phyloP scores from a whole-genome alignment of 1,140 invertebrate species.

The Anastrepha ludens region DNA sequence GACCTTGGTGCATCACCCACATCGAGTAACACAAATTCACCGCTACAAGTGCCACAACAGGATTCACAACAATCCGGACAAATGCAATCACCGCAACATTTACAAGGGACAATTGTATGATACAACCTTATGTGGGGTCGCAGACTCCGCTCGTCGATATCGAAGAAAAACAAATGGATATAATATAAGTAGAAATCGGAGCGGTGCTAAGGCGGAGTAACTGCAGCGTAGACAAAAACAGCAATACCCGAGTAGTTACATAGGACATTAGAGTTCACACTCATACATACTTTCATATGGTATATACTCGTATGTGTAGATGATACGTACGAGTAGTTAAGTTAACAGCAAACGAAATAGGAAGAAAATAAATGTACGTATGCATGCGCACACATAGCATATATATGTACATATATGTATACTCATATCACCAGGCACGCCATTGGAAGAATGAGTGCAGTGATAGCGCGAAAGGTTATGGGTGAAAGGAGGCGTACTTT shows the following conservation, averaged over 20 bases:
- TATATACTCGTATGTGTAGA: neutral
- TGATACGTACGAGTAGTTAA: neutral
- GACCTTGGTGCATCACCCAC: conserved; percentile 64
- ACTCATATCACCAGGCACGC: too few species aligned
- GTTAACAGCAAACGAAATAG: neutral
- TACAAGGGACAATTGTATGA: conserved; percentile 94
- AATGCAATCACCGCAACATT: conserved; percentile 73
- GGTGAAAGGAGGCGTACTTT: neutral
- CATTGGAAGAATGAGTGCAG: neutral
- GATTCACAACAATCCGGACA: conserved; percentile 61
- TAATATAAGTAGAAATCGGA: conserved; percentile 60
- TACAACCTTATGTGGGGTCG: conserved; percentile 93
- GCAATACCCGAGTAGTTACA: neutral
- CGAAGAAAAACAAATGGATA: conserved; percentile 73
- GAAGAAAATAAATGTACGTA: neutral
- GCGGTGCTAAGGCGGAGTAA: conserved; percentile 22
- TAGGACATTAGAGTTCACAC: neutral
- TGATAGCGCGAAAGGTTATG: neutral
- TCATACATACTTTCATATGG: neutral
- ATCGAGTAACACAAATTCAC: conserved; percentile 60
- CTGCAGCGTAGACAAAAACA: neutral
- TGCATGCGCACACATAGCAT: too few species aligned
- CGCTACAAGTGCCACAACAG: conserved; percentile 67
- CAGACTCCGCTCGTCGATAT: conserved; percentile 76
- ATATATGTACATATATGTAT: neutral